Percentiles rank a stretch among this genome's conserved stretches.
These are phyloP conservation scores for Propithecus perrieri DNA, from an alignment of 2,797 vertebrate species.

Conservation along the genomic window DNA sequence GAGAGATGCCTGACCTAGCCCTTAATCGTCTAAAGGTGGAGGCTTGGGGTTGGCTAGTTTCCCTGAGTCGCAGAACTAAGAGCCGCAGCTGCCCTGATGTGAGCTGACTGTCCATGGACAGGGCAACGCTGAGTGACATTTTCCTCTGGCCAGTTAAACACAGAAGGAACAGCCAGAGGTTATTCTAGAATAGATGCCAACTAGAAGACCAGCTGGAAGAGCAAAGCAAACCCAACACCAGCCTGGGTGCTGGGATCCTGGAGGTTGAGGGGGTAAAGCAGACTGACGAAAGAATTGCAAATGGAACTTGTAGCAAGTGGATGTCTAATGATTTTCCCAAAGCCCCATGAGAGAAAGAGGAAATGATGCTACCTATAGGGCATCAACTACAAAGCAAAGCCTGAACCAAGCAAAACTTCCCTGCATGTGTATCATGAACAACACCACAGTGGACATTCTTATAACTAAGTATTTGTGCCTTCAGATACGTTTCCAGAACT, in stretches of 20 bases:
- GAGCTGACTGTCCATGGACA: accelerated
- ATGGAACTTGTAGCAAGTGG: accelerated
- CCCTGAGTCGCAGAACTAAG: neutral
- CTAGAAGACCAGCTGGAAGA: neutral
- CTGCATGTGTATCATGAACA: neutral
- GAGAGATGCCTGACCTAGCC: neutral
- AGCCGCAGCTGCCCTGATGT: accelerated
- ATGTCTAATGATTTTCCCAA: neutral
- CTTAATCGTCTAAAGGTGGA: neutral
- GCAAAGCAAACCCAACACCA: accelerated
- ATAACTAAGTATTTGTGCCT: neutral
- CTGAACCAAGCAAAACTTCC: no score
- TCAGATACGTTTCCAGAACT: neutral
- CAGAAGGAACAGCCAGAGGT: neutral
- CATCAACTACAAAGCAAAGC: neutral
- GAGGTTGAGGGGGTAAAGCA: neutral
- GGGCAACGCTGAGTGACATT: neutral
- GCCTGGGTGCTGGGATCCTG: neutral
- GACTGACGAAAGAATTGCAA: neutral
- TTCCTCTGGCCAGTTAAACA: no score
- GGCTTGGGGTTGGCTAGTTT: no score
- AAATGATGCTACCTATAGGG: neutral
- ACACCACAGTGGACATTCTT: neutral
- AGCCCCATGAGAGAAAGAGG: neutral
- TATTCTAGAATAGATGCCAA: neutral